phyloP scores from a whole-genome alignment of 2,797 vertebrate species.

The Myotis pilosus region DNA sequence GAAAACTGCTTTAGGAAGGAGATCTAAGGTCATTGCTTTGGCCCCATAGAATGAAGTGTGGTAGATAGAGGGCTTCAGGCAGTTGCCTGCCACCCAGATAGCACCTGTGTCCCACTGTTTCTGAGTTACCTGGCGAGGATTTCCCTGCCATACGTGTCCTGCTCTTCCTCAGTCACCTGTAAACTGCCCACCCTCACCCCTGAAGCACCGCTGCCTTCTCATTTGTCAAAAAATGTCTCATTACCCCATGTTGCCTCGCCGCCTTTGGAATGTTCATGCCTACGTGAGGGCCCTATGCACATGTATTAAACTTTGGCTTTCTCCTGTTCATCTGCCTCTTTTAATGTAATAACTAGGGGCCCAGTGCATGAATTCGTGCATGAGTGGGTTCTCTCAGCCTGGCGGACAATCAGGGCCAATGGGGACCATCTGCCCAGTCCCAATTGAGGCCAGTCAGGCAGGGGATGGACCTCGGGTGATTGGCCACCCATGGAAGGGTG shows the following conservation, averaged over 20 bases:
- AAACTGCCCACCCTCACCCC: background rate
- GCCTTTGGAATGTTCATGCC: background rate
- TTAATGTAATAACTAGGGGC: background rate
- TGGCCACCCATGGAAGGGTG: too few species aligned
- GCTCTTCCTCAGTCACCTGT: background rate
- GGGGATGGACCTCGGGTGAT: too few species aligned
- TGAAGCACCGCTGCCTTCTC: background rate
- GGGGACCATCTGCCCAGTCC: too few species aligned
- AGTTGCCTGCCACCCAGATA: background rate
- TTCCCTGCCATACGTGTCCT: background rate
- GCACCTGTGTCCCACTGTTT: background rate
- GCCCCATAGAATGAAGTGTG: background rate
- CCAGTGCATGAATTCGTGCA: too few species aligned
- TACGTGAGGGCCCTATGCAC: background rate
- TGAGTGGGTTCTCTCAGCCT: too few species aligned
- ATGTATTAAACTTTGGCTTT: background rate
- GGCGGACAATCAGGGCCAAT: too few species aligned
- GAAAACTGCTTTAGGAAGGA: background rate
- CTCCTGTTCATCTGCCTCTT: background rate
- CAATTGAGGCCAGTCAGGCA: fast-evolving
- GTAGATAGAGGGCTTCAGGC: background rate
- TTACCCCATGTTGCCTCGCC: background rate
- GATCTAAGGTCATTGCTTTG: background rate
- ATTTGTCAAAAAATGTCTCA: background rate
- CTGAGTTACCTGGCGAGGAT: background rate